phyloP scores from a whole-genome alignment of 2,797 vertebrate genomes.

The Hipposideros larvatus region DNA sequence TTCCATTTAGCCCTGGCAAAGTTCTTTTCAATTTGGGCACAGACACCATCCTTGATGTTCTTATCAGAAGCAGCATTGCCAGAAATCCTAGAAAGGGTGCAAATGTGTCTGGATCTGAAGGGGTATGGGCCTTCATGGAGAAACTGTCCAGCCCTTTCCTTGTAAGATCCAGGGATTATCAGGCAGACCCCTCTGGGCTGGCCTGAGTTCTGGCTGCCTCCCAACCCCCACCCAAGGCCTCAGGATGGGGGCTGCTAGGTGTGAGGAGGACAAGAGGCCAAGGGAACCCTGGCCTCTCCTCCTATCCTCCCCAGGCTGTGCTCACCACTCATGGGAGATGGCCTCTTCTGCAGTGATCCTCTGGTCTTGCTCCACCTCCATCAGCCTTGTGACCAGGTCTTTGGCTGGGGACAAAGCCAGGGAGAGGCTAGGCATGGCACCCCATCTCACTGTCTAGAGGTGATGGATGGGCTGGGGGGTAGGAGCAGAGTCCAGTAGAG shows the following conservation, averaged over 20 bases:
- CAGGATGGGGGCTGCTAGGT: not conserved
- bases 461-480: constrained; percentile 10
- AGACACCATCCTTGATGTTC: constrained; percentile 99
- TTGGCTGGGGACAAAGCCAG: constrained; percentile 86
- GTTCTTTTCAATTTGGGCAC: constrained; percentile 99
- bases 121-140: constrained; percentile 50
- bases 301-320: not conserved
- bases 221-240: not conserved
- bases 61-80: constrained; percentile 98
- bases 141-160: not conserved
- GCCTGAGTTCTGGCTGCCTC: not conserved
- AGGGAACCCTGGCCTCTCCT: not conserved
- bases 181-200: not conserved
- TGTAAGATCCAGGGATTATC: not conserved
- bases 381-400: constrained; percentile 95
- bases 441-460: constrained; percentile 34
- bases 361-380: constrained; percentile 99
- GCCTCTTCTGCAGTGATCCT: constrained; percentile 98
- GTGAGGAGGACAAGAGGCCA: not conserved
- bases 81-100: constrained; percentile 93
- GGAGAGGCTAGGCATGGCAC: constrained; percentile 53
- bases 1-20: constrained; percentile 99
- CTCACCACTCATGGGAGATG: constrained; percentile 98
- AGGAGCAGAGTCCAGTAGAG: constrained; percentile 55
- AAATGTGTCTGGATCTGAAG: constrained; percentile 33